A percentile compares a stretch with the other conserved stretches of the same genome.
Evolutionary conservation across 2,797 vertebrate genomes (phyloP).

Genomic region (Eleutherodactylus coqui): DNA sequence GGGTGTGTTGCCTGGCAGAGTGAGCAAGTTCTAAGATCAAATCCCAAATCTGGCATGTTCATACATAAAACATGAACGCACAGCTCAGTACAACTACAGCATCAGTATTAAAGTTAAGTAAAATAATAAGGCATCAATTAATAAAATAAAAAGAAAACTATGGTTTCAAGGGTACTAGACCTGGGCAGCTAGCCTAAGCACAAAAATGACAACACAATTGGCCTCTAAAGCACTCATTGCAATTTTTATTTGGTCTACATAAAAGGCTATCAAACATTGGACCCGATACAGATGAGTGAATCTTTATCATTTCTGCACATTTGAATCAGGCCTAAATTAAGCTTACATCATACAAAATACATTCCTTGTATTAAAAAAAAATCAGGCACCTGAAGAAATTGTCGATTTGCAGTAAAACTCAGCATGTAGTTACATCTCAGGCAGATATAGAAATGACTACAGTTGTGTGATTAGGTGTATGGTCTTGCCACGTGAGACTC

Average conservation of each 20-base stretch:
- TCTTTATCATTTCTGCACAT: too few relatives aligned
- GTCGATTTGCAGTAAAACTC: too few relatives aligned
- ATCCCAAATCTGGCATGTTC: background rate
- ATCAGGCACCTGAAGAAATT: too few relatives aligned
- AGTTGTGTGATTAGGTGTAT: too few relatives aligned
- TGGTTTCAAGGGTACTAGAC: background rate
- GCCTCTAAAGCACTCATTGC: background rate
- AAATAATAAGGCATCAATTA: background rate
- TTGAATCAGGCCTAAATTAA: too few relatives aligned
- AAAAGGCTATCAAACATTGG: background rate
- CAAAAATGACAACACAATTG: background rate
- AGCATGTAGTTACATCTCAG: too few relatives aligned
- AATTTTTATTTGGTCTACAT: background rate
- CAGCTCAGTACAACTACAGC: background rate
- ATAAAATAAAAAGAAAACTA: background rate
- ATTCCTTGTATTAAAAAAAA: too few relatives aligned
- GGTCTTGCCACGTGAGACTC: too few relatives aligned
- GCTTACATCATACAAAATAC: too few relatives aligned
- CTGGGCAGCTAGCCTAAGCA: background rate
- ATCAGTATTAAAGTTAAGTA: background rate
- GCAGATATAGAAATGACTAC: too few relatives aligned
- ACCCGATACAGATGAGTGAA: too few relatives aligned
- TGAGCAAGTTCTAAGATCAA: background rate
- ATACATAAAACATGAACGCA: background rate
- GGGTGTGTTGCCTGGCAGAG: background rate